Evolutionary conservation across 1,140 invertebrate genomes (phyloP).

Genomic region (Cataglyphis hispanica): DNA sequence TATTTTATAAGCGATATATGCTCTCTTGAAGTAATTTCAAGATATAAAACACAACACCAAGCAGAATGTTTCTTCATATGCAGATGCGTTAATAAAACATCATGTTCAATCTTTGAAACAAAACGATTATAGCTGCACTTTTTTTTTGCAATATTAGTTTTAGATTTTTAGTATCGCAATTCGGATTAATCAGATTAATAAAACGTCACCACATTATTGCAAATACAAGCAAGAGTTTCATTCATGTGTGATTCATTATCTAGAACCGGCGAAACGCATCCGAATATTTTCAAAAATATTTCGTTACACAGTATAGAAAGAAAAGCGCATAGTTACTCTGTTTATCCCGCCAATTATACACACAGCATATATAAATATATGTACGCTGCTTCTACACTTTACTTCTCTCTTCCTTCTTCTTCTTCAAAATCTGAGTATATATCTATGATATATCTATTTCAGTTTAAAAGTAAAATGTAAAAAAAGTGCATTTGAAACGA

Average conservation of each 20-base stretch:
- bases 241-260: not conserved
- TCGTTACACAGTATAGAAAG: not conserved
- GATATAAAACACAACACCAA: not conserved
- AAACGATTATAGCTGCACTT: not conserved
- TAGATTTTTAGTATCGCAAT: not conserved
- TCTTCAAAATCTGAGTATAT: not conserved
- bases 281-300: conserved; percentile 12
- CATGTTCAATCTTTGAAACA: not conserved
- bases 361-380: not conserved
- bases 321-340: not conserved
- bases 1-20: not conserved
- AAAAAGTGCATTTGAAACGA: not conserved
- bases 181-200: not conserved
- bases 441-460: not conserved
- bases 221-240: not conserved
- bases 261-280: not conserved
- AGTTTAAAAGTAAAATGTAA: not conserved
- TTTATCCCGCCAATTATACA: not conserved
- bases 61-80: not conserved
- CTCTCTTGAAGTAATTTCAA: not conserved
- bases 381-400: not conserved
- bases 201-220: not conserved
- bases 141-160: not conserved
- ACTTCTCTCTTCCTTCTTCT: not conserved
- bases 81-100: not conserved